Conservation (phyloP, 2,797 vertebrate genomes). For the Sternotherus odoratus region DNA sequence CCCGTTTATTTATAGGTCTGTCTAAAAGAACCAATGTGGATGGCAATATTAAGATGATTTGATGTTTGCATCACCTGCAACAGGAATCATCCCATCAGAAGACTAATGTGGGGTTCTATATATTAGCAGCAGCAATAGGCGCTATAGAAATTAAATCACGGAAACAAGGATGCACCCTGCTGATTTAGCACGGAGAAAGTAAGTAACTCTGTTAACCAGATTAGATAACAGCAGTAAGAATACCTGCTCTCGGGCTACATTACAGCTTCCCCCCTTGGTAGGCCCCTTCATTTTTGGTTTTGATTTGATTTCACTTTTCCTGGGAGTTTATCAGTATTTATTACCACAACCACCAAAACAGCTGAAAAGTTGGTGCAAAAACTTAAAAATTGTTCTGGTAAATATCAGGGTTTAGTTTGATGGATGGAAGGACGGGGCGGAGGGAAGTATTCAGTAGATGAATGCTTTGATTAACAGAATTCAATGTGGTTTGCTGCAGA, state of each 20-base stretch:
- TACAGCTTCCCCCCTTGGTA: neutral
- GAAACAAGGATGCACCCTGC: neutral
- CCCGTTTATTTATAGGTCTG: neutral
- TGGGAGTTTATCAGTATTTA: no score
- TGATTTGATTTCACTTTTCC: no score
- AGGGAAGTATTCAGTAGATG: no score
- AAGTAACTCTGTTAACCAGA: neutral
- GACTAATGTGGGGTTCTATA: neutral
- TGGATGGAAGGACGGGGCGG: no score
- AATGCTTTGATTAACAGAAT: no score
- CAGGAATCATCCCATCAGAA: neutral
- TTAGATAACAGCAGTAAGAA: neutral
- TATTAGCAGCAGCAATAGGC: neutral
- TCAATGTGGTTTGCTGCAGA: no score
- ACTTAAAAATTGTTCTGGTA: no score
- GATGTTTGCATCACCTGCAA: neutral
- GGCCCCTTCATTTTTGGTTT: no score
- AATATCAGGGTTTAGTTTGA: no score
- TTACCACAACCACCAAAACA: no score
- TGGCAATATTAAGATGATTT: accelerated
- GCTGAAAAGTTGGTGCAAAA: no score
- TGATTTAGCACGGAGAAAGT: neutral
- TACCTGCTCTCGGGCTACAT: accelerated
- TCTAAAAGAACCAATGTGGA: neutral
- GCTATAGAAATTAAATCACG: neutral